Evolutionary conservation across 1,140 invertebrate species (phyloP).

Genomic region (Lethrus apterus): DNA sequence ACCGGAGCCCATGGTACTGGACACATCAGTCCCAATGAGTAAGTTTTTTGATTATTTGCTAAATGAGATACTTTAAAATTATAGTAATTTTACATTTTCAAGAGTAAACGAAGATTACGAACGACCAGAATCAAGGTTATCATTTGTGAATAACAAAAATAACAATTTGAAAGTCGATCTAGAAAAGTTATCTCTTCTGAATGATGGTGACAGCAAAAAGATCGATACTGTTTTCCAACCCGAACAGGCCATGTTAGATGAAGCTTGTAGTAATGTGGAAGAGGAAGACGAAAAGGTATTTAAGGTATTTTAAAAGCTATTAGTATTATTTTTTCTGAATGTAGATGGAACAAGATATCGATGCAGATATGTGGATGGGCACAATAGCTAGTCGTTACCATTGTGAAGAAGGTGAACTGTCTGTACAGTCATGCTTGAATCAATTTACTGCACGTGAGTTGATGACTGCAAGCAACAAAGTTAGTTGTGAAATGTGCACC

Average conservation of each 20-base stretch:
- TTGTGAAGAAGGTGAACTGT: constrained; percentile 70
- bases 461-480: constrained; percentile 85
- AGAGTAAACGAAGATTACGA: constrained; percentile 39
- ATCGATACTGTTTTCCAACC: constrained; percentile 22
- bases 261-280: constrained; percentile 25
- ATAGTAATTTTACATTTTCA: constrained; percentile 9
- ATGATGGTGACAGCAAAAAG: constrained; percentile 31
- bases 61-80: no score
- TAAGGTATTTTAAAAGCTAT: constrained; percentile 22
- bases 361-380: constrained; percentile 40
- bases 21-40: constrained; percentile 20
- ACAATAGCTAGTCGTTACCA: constrained; percentile 58
- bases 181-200: constrained; percentile 35
- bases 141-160: constrained; percentile 39
- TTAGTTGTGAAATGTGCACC: constrained; percentile 85
- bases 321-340: constrained; percentile 8
- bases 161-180: constrained; percentile 34
- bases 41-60: neutral
- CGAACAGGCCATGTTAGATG: constrained; percentile 31
- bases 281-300: constrained; percentile 23
- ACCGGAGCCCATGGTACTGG: constrained; percentile 41
- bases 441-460: constrained; percentile 87
- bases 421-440: constrained; percentile 78
- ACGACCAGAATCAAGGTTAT: constrained; percentile 46
- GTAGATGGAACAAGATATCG: constrained; percentile 39